Base-by-base conservation (phyloP, 2,797 vertebrate genomes). In the Selene dorsalis region DNA sequence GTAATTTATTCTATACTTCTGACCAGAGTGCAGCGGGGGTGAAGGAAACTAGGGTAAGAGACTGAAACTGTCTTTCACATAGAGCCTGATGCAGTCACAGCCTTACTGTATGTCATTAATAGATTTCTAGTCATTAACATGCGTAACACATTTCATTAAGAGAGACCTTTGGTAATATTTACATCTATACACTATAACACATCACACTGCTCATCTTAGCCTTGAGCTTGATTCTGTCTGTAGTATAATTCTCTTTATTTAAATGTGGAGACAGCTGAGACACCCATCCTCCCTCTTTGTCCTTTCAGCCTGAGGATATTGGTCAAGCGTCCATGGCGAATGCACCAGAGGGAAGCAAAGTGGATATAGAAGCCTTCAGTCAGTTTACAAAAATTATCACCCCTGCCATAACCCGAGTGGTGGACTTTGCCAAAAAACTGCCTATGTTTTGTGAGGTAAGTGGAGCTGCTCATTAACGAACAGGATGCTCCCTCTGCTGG, bases 391-490 rank as follows among this genome's bases (percentile, higher is more conserved):
- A 98, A 96, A 99, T 99, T 92, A 99, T 99, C 96, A 99, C 97
- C 96, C 98, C 98, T 94, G 98, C 98, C 94, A 99, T 99, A 95
- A 99, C 97, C 87, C 95, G 98, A 94, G 98, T 99, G 94, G 98
- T 99, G 95, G 98, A 99, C 96, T 99, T 99, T 96, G 98, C 98
- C 97, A 99, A 99, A 98, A 99, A 99, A 94, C 96, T 99, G 95
- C 98, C 98, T 91, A 99, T 99, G 98, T 99, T 99, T 93, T 99
- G 98, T 95, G 97, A 98, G 97, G 98, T 99, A 60, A 89, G 91
- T 56, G 12, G 1, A 22, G 11, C 22, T 13, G 14, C 13, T 26
- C 38, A 8, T 22, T 50, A 32, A 22, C 12, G 13, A 32, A 28
- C 1, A 14, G 13, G 2, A 39, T 5, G 18, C 24, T n/a, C 14